Conservation (phyloP, 2,888 invertebrate species). For the Hemaris fuciformis region DNA sequence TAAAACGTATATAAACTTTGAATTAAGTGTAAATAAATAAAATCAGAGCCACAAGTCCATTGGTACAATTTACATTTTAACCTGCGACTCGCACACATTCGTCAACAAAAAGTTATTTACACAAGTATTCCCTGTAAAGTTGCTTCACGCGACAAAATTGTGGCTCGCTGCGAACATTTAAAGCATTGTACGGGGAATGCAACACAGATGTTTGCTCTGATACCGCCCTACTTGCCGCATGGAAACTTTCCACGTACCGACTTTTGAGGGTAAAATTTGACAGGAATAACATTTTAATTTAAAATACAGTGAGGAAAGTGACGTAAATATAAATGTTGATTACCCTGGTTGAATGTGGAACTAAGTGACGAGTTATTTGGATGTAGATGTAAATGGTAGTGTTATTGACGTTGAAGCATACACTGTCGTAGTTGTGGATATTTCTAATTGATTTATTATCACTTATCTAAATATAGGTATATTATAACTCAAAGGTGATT, state of each 20-base stretch:
- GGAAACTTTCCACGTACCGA: background rate
- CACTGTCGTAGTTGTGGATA: no score
- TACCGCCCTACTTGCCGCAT: background rate
- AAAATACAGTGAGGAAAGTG: no score
- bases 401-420: no score
- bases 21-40: no score
- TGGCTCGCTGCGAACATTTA: background rate
- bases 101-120: background rate
- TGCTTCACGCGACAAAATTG: background rate
- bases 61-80: background rate
- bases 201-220: background rate
- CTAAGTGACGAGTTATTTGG: no score
- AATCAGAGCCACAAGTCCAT: background rate
- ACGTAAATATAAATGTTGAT: no score
- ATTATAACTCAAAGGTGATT: no score
- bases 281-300: background rate
- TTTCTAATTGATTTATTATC: no score
- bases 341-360: no score
- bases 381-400: no score
- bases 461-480: no score
- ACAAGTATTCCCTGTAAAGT: conserved; percentile 1
- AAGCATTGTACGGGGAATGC: background rate
- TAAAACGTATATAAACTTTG: no score
- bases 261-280: background rate
- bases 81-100: background rate